Evolutionary conservation across 2,113 vertebrate genomes (phyloP).

Genomic region (Chloroceryle aenea): DNA sequence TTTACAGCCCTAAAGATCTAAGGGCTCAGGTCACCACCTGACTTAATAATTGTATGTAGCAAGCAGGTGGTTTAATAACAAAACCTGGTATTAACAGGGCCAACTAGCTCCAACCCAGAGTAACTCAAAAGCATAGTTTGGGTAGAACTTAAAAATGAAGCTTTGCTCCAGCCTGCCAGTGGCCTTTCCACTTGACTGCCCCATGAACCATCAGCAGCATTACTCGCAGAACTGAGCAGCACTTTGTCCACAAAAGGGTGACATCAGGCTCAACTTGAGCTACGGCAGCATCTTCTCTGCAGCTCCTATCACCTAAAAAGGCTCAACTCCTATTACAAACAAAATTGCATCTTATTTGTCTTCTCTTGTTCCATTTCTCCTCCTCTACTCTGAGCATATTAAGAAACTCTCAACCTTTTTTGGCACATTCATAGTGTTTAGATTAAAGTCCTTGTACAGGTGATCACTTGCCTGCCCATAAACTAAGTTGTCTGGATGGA

Average conservation of each 20-base stretch:
- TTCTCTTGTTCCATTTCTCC: not conserved
- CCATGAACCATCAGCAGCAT: not conserved
- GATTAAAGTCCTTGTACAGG: not conserved
- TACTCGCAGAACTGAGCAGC: rapidly evolving
- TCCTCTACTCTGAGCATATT: not conserved
- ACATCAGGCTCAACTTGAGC: not conserved
- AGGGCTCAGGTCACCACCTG: not conserved
- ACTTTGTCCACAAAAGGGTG: not conserved
- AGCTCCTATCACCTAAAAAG: not conserved
- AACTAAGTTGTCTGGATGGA: not conserved
- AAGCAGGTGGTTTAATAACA: not conserved
- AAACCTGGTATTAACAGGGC: not conserved
- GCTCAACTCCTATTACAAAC: not conserved
- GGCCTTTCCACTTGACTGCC: not conserved
- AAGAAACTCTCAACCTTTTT: not conserved
- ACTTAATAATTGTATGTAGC: not conserved
- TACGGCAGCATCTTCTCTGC: not conserved
- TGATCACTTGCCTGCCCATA: not conserved
- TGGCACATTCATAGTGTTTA: not conserved
- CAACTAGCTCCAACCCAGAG: not conserved
- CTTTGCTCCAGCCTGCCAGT: not conserved
- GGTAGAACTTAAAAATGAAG: not conserved
- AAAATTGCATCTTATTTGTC: not conserved
- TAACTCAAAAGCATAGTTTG: not conserved
- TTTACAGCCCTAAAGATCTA: not conserved